Percentiles rank a stretch among this genome's conserved stretches.
Evolutionary conservation across 2,113 vertebrate species (phyloP).

Genomic region (Illadopsis cleaveri): DNA sequence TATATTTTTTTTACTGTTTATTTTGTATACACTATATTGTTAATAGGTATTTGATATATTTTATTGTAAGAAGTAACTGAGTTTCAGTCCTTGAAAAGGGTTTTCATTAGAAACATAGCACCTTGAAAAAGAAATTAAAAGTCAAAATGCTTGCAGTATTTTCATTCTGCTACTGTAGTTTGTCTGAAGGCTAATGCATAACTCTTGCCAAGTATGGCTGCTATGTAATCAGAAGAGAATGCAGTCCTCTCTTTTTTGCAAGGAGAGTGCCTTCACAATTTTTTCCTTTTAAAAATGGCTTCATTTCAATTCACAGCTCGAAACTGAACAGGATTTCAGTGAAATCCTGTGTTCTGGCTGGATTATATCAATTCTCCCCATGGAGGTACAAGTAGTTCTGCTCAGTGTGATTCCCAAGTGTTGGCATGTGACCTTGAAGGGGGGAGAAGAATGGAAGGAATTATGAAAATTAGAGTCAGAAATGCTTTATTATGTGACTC

Average conservation of each 20-base stretch:
- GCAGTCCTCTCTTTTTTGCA: not conserved
- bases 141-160: not conserved
- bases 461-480: not conserved
- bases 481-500: not conserved
- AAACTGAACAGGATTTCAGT: not conserved
- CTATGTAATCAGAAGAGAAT: not conserved
- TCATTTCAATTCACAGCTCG: not conserved
- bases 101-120: not conserved
- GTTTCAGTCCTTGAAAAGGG: not conserved
- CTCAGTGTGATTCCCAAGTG: fast-evolving
- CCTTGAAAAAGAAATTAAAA: not conserved
- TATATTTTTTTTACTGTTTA: not conserved
- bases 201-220: not conserved
- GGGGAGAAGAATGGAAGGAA: not conserved
- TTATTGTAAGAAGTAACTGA: not conserved
- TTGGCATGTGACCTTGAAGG: not conserved
- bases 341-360: not conserved
- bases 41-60: not conserved
- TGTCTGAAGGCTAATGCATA: not conserved
- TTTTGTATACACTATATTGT: not conserved
- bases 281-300: not conserved
- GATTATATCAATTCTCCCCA: not conserved
- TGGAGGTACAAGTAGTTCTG: fast-evolving
- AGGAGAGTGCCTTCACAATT: not conserved
- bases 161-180: not conserved